Base-by-base conservation (phyloP, 2,888 invertebrate genomes). In the Mallateleia sp. region DNA sequence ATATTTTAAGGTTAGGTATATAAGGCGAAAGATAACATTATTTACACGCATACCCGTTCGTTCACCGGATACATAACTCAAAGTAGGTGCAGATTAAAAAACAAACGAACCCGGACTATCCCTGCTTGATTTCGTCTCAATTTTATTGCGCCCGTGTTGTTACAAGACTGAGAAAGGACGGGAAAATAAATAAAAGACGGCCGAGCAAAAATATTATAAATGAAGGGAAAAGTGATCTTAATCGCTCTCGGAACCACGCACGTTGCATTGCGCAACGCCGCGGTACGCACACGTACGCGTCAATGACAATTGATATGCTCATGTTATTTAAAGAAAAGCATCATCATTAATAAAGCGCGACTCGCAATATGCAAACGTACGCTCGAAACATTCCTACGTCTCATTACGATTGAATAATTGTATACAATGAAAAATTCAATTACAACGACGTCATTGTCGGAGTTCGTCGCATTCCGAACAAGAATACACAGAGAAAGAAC, bases 11-110 rank as follows among this genome's bases (percentile, higher is more conserved):
- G 84, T 85, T 88, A 81, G 82, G 69, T 60, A 85, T 85, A 85
- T 85, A 82, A 78, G 85, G 62, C 78, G 74, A 54, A 60, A 81
- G 88, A 88, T 88, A 88, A 88, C 84, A 67, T 82, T 85, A 88
- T 88, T 88, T 88, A 56, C 80, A 62, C 78, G 80, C 79, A 78
- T 84, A 86, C 85, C 79, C 81, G 88, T 85, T 79, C 85, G 88
- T 85, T 85, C 85, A 85, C 85, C 88, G 88, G 79, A 88, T 88
- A 79, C 83, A 83, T 85, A 85, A 81, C 81, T 81, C 81, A 81
- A 85, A 85, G 85, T 80, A 80, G 80, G 80, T 45, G 83, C 83
- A 72, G 75, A 85, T 85, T 77, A 80, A 80, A 85, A 85, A 85
- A 80, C 80, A 80, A 85, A 85, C 80, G 71, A 64, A 78, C 58